Conservation (phyloP, 2,113 vertebrate species). For the Pomatostomus ruficeps region DNA sequence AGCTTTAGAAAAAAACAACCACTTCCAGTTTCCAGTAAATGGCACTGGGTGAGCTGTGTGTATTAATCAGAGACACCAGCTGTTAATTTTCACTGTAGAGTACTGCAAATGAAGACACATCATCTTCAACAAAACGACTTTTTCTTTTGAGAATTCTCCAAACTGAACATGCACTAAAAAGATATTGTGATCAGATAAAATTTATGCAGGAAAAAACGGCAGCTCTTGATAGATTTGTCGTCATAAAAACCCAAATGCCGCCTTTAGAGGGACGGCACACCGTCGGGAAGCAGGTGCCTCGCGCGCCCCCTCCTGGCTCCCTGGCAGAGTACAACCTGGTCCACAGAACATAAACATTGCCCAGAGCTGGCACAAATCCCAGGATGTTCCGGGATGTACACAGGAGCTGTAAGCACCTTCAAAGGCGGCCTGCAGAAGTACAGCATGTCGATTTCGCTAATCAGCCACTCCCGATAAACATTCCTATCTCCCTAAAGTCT, state of each 20-base stretch:
- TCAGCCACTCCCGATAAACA: background rate
- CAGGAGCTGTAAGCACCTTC: background rate
- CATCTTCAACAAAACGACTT: background rate
- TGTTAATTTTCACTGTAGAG: background rate
- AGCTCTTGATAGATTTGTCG: background rate
- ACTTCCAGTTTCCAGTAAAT: background rate
- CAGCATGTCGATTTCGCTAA: accelerated
- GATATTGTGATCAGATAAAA: background rate
- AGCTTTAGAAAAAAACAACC: background rate
- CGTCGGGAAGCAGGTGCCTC: background rate
- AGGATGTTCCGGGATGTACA: background rate
- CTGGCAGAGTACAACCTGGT: background rate
- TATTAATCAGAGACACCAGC: background rate
- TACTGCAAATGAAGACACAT: background rate
- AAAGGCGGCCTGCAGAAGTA: background rate
- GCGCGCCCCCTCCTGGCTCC: constrained; percentile 19
- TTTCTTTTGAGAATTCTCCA: background rate
- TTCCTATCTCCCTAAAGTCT: background rate
- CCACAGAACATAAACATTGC: accelerated
- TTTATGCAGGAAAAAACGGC: background rate
- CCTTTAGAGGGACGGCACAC: background rate
- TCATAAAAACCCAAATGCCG: background rate
- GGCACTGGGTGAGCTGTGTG: background rate
- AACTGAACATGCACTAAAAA: background rate
- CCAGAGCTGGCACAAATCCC: background rate